phyloP scores from a whole-genome alignment of 2,113 vertebrate genomes.

The Dascyllus trimaculatus region DNA sequence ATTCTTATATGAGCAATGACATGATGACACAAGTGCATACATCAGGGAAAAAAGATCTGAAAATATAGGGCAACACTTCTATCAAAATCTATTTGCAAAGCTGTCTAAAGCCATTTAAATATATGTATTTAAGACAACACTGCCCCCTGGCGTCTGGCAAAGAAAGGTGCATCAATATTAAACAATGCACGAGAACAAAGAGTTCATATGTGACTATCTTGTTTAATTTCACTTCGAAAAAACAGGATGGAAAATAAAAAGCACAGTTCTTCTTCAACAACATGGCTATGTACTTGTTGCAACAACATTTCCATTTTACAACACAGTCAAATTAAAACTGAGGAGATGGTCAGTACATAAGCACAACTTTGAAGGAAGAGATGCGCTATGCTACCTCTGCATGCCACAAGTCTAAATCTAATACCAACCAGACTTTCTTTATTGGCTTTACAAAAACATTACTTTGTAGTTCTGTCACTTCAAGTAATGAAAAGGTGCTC shows the following conservation, averaged over 20 bases:
- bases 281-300: not conserved
- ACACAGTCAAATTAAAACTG: slow-evolving; percentile 18
- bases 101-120: not conserved
- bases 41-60: slow-evolving; percentile 29
- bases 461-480: slow-evolving; percentile 11
- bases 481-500: slow-evolving; percentile 13
- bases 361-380: slow-evolving; percentile 44
- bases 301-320: slow-evolving; percentile 42
- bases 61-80: slow-evolving; percentile 17
- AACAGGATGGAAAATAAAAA: slow-evolving; percentile 43
- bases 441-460: slow-evolving; percentile 15
- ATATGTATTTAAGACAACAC: not conserved
- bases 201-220: not conserved
- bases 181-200: not conserved
- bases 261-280: slow-evolving; percentile 32
- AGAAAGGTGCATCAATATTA: slow-evolving; percentile 9
- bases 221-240: slow-evolving; percentile 60
- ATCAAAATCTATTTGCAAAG: not conserved
- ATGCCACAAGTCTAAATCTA: slow-evolving; percentile 54
- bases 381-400: slow-evolving; percentile 41
- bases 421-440: slow-evolving; percentile 21
- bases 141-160: slow-evolving; percentile 55
- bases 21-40: slow-evolving; percentile 41
- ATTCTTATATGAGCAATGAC: not conserved
- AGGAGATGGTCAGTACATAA: slow-evolving; percentile 30